phyloP scores from a whole-genome alignment of 1,140 invertebrate species.

The Uloborus diversus region DNA sequence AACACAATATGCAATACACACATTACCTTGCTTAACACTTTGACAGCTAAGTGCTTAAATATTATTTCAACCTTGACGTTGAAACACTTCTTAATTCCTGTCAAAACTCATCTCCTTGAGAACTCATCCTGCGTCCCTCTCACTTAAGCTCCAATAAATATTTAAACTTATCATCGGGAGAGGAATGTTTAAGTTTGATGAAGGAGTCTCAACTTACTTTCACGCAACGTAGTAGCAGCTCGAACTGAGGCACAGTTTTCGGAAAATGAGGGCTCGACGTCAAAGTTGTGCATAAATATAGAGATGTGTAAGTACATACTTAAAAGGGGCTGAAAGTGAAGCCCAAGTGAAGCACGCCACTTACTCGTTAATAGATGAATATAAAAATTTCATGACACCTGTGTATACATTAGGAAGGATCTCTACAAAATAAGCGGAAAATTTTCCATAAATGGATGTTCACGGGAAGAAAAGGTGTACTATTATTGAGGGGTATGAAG shows the following conservation, averaged over 20 bases:
- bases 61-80: not conserved
- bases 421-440: too few relatives aligned
- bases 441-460: too few relatives aligned
- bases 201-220: not conserved
- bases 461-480: too few relatives aligned
- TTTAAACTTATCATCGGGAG: conserved; percentile 18
- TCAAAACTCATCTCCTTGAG: conserved; percentile 1
- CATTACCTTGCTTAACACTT: too few relatives aligned
- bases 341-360: conserved; percentile 6
- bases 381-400: conserved; percentile 21
- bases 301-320: not conserved
- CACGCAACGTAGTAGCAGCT: too few relatives aligned
- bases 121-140: not conserved
- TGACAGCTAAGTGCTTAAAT: too few relatives aligned
- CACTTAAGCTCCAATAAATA: conserved; percentile 3
- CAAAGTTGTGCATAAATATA: conserved; percentile 22
- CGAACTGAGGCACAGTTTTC: too few relatives aligned
- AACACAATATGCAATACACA: too few relatives aligned
- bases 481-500: too few relatives aligned
- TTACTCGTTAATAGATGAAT: conserved; percentile 23
- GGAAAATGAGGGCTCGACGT: not conserved
- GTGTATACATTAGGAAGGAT: not conserved
- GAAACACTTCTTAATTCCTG: conserved; percentile 3
- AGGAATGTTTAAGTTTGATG: conserved; percentile 10
- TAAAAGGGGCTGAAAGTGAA: conserved; percentile 6